Conservation (phyloP, 2,113 vertebrate species). For the Eira barbara region DNA sequence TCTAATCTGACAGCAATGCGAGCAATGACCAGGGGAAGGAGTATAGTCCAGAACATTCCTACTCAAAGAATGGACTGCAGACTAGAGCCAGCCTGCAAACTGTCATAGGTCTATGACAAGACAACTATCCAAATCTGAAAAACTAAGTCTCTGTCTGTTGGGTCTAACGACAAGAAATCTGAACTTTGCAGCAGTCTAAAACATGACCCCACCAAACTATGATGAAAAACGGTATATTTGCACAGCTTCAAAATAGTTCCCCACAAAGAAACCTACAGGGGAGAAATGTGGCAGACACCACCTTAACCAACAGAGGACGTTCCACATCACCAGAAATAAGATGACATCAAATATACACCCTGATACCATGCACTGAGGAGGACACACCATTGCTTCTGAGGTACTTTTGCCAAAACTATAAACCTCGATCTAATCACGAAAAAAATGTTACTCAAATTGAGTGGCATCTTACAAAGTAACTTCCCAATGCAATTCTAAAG, state of each 20-base stretch:
- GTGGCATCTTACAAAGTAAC: not conserved
- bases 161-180: not conserved
- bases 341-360: not conserved
- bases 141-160: not conserved
- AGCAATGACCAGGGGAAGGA: not conserved
- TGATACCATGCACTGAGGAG: not conserved
- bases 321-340: no score
- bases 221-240: not conserved
- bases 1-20: not conserved
- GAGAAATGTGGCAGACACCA: not conserved
- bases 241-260: not conserved
- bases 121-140: not conserved
- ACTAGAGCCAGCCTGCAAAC: not conserved
- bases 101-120: not conserved
- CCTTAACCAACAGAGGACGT: not conserved
- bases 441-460: not conserved
- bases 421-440: not conserved
- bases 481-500: not conserved
- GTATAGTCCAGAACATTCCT: no score
- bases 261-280: not conserved
- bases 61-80: not conserved
- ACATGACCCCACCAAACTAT: not conserved
- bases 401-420: not conserved
- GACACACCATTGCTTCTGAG: not conserved
- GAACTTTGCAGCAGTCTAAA: not conserved